Conservation (phyloP, 2,888 invertebrate genomes). For the Laothoe populi region DNA sequence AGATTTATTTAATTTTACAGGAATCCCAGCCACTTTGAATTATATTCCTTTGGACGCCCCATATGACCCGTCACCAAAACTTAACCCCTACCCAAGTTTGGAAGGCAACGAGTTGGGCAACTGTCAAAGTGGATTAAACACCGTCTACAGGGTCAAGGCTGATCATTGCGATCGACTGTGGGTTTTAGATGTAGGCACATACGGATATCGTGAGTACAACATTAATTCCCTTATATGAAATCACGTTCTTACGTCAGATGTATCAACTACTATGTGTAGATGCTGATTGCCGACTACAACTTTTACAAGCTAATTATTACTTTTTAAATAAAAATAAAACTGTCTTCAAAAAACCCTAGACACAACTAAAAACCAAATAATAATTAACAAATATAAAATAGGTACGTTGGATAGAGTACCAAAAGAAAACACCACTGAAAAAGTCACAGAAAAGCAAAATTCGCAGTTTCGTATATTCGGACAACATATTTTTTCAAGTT, state of each 20-base stretch:
- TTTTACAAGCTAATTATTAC: background rate
- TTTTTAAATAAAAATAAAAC: too few species aligned
- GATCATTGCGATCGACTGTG: conserved; percentile 92
- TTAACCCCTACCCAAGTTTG: conserved; percentile 92
- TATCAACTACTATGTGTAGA: too few species aligned
- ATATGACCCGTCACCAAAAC: conserved; percentile 88
- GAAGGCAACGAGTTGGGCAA: conserved; percentile 90
- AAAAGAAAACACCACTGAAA: too few species aligned
- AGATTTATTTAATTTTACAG: conserved; percentile 67
- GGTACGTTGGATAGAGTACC: too few species aligned
- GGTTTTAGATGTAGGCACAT: conserved; percentile 93
- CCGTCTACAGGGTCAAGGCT: conserved; percentile 91
- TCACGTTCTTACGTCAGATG: background rate
- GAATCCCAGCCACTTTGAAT: conserved; percentile 92
- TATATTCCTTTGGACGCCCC: conserved; percentile 89
- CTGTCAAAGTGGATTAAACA: conserved; percentile 89
- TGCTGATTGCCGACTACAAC: background rate
- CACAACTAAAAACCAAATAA: too few species aligned
- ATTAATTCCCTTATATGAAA: background rate
- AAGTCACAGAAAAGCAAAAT: too few species aligned
- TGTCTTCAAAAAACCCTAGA: too few species aligned
- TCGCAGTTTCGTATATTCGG: too few species aligned
- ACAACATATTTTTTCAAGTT: too few species aligned
- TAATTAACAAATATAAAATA: too few species aligned
- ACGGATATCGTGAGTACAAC: conserved; percentile 87